Percentiles rank a stretch among this genome's conserved stretches.
Evolutionary conservation across 2,113 vertebrate species (phyloP).

Genomic region (Datnioides undecimradiatus): DNA sequence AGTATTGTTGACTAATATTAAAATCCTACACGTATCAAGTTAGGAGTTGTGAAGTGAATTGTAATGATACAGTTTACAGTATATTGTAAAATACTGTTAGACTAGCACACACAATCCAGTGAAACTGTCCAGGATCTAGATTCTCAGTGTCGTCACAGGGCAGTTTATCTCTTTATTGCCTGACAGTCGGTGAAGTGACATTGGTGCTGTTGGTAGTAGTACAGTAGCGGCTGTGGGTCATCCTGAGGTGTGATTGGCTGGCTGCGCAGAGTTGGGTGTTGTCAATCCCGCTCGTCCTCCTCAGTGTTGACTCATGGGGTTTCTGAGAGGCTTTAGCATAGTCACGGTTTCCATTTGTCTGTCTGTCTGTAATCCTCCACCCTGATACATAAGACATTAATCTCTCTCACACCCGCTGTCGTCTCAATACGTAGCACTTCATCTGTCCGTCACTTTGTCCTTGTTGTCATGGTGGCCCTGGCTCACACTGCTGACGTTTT

Average conservation of each 20-base stretch:
- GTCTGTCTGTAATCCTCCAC: constrained; percentile 73
- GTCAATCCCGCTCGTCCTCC: constrained; percentile 26
- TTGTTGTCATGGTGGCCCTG: constrained; percentile 23
- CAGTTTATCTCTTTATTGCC: not conserved
- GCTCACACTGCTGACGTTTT: constrained; percentile 24
- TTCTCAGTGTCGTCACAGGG: not conserved
- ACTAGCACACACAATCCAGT: not conserved
- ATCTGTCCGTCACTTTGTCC: constrained; percentile 57
- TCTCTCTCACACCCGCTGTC: constrained; percentile 64
- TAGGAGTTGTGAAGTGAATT: not conserved
- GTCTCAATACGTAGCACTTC: constrained; percentile 45
- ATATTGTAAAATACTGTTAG: not conserved
- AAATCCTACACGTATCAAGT: constrained; percentile 33
- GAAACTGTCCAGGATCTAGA: not conserved
- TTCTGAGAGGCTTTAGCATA: constrained; percentile 70
- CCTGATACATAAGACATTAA: constrained; percentile 76
- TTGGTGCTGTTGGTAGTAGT: not conserved
- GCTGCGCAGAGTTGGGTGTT: not conserved
- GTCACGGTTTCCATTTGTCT: constrained; percentile 71
- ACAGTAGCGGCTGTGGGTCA: constrained; percentile 23
- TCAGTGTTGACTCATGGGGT: constrained; percentile 52
- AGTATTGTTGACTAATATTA: not conserved
- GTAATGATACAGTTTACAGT: not conserved
- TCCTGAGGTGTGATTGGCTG: constrained; percentile 33
- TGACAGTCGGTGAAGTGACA: constrained; percentile 10